Base-by-base conservation (phyloP, 1,140 invertebrate species). In the Drosophila ananassae region DNA sequence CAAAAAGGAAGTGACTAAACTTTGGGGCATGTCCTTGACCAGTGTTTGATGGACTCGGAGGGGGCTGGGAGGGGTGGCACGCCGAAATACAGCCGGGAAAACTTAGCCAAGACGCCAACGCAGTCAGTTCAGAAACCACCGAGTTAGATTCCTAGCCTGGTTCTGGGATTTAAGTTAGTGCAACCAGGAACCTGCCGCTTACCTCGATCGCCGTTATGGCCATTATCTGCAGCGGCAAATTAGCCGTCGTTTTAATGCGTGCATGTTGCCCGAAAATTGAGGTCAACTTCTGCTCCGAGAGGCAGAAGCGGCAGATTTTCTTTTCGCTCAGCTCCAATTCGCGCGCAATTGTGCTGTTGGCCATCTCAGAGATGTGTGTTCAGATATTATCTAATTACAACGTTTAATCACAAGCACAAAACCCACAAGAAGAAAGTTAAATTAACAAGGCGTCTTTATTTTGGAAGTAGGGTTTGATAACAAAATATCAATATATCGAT, bases 181-280 rank as follows among this genome's bases (percentile, higher is more conserved):
- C 56, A 72, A 71, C 4, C 55, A 57, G 58, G 62, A 84, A 85
- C 77, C 73, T 44, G 34, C n/a, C 30, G 22, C 79, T 93, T 94
- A 96, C 95, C 95, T 96, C 96, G 61, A 96, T 94, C 47, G 95
- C 93, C 66, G 95, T 93, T 81, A 95, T 95, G 34, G 95, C 94
- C 94, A 96, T 95, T 79, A 96, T 95, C 92, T 96, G 95, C 75
- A 96, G 87, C 41, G 94, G 93, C 75, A 96, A 92, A 67, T 95
- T 94, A 51, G 95, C 93, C 61, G 95, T 93, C 60, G 93, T 93
- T 79, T 93, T 94, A 51, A 93, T 84, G 69, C 92, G 89, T 58
- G 91, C 90, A 81, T 93, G 93, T 75, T 93, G 94, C 53, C 95
- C 93, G 82, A 95, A 95, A 79, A 96, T 95, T 91, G 93, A 95